Evolutionary conservation across 2,797 vertebrate species (phyloP).

Genomic region (Taeniopygia guttata): DNA sequence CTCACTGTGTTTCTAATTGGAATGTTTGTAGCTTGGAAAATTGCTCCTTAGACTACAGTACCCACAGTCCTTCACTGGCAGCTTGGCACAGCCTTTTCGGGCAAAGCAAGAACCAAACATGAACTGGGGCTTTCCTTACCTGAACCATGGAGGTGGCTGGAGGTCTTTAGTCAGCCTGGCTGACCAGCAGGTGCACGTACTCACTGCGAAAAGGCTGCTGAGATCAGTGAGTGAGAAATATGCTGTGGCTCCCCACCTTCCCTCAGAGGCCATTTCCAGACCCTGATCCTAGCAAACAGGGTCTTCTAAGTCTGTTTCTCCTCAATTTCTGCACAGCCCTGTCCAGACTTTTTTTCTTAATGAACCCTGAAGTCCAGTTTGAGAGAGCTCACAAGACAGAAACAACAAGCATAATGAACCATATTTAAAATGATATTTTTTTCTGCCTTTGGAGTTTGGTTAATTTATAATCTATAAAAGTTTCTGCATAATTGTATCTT

Average conservation of each 20-base stretch:
- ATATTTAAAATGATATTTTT: slow-evolving; percentile 65
- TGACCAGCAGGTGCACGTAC: background rate
- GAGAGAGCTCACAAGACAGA: slow-evolving; percentile 46
- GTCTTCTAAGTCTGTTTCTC: background rate
- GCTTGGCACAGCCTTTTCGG: background rate
- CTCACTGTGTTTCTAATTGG: slow-evolving; percentile 61
- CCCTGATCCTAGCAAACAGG: background rate
- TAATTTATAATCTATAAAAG: slow-evolving; percentile 65
- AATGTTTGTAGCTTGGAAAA: slow-evolving; percentile 54
- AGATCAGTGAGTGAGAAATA: background rate
- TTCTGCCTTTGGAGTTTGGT: slow-evolving; percentile 45
- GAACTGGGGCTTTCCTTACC: background rate
- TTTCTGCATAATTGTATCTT: slow-evolving; percentile 64
- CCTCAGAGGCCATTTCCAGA: background rate
- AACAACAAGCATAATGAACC: slow-evolving; percentile 65
- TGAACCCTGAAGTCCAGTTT: slow-evolving; percentile 31
- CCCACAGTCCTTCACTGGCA: slow-evolving; percentile 44
- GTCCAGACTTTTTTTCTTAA: slow-evolving; percentile 1
- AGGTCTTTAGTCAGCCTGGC: background rate
- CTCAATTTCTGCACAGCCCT: background rate
- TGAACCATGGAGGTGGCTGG: background rate
- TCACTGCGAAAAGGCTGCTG: background rate
- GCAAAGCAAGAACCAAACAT: background rate
- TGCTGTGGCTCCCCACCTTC: background rate
- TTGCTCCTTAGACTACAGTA: slow-evolving; percentile 58